phyloP scores from a whole-genome alignment of 2,113 vertebrate species.

The cattle (Bos taurus) region ARS-UCD2.0 NC_037332.1:91904501-91905000 shows the following conservation, averaged over 20 bases:
- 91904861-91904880: accelerated
- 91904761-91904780: background rate
- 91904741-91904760: background rate
- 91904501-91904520: background rate
- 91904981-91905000: background rate
- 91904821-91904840: conserved; percentile 80
- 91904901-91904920: background rate
- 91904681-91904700: background rate
- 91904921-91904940: background rate
- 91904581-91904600: background rate
- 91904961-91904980: background rate
- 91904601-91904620: background rate
- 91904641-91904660: background rate
- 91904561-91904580: background rate
- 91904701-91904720: background rate
- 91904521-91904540: background rate
- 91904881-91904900: background rate
- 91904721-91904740: background rate
- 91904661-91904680: background rate
- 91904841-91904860: conserved; percentile 61
- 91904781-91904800: conserved; percentile 64
- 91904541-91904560: background rate
- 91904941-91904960: background rate
- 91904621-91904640: background rate
- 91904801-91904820: conserved; percentile 84